Percentiles rank a stretch among this genome's conserved stretches.
Conservation (phyloP, 2,113 vertebrate species). For the Leptobrachium ailaonicum region DNA sequence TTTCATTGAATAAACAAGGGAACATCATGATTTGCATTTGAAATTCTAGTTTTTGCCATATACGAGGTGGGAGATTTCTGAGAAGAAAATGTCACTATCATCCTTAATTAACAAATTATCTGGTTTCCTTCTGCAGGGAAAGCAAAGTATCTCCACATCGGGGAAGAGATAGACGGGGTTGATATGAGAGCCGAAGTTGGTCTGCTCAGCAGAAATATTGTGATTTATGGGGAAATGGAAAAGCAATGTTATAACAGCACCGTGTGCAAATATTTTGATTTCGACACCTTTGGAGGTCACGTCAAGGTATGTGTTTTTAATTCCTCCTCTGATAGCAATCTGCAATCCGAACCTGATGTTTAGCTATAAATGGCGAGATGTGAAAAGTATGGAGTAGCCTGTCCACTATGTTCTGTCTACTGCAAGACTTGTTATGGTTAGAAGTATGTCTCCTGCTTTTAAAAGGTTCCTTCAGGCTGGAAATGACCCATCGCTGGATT, state of each 20-base stretch:
- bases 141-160: slow-evolving; percentile 79
- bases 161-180: slow-evolving; percentile 82
- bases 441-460: too few relatives aligned
- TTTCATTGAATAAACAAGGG: slow-evolving; percentile 10
- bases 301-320: slow-evolving; percentile 78
- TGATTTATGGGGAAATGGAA: slow-evolving; percentile 85
- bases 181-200: slow-evolving; percentile 95
- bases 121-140: slow-evolving; percentile 71
- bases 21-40: not conserved
- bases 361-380: not conserved
- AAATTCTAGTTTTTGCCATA: not conserved
- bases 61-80: slow-evolving; percentile 2
- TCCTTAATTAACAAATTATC: slow-evolving; percentile 29
- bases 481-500: too few relatives aligned
- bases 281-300: slow-evolving; percentile 95
- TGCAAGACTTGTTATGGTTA: too few relatives aligned
- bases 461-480: too few relatives aligned
- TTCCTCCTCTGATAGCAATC: not conserved
- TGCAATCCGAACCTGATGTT: not conserved
- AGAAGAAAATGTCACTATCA: not conserved
- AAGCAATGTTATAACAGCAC: slow-evolving; percentile 75
- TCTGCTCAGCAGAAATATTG: slow-evolving; percentile 84
- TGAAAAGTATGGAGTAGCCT: not conserved
- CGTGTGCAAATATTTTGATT: slow-evolving; percentile 88
- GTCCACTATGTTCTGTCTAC: not conserved